Conservation (phyloP, 2,888 invertebrate species). For the Trachelus tabidus region DNA sequence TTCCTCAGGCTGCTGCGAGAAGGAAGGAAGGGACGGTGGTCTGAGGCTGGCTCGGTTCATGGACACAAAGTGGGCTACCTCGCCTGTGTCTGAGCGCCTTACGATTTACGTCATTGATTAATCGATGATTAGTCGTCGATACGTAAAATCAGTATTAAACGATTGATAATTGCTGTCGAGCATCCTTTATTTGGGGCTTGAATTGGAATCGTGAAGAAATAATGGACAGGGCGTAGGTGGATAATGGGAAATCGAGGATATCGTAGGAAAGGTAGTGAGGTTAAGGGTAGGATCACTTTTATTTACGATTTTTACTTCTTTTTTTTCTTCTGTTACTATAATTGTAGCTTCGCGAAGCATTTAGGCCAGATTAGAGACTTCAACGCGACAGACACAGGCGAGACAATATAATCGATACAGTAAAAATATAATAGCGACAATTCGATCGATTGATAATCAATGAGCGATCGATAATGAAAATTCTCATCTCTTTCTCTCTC, state of each 20-base stretch:
- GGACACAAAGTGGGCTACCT: conserved; percentile 50
- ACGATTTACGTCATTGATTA: not conserved
- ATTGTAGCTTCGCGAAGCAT: not conserved
- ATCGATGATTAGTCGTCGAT: not conserved
- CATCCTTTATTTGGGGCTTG: not conserved
- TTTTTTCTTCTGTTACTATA: not conserved
- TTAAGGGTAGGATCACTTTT: not conserved
- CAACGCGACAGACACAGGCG: conserved; percentile 37
- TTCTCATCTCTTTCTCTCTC: conserved; percentile 19
- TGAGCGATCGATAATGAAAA: conserved; percentile 35
- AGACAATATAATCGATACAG: conserved; percentile 33
- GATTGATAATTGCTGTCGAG: not conserved
- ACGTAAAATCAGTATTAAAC: not conserved
- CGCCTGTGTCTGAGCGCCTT: conserved; percentile 44
- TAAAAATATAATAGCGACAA: conserved; percentile 42
- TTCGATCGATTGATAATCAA: conserved; percentile 36
- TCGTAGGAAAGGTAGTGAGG: not conserved
- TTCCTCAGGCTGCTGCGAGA: conserved; percentile 35
- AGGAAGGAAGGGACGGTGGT: conserved; percentile 59
- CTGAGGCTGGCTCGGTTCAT: conserved; percentile 62
- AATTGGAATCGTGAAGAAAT: not conserved
- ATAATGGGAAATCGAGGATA: not conserved
- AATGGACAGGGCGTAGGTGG: not conserved
- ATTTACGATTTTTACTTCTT: not conserved
- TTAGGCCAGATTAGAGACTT: not conserved